Base-by-base conservation (phyloP, 2,113 vertebrate genomes). In the Mesocricetus auratus region DNA sequence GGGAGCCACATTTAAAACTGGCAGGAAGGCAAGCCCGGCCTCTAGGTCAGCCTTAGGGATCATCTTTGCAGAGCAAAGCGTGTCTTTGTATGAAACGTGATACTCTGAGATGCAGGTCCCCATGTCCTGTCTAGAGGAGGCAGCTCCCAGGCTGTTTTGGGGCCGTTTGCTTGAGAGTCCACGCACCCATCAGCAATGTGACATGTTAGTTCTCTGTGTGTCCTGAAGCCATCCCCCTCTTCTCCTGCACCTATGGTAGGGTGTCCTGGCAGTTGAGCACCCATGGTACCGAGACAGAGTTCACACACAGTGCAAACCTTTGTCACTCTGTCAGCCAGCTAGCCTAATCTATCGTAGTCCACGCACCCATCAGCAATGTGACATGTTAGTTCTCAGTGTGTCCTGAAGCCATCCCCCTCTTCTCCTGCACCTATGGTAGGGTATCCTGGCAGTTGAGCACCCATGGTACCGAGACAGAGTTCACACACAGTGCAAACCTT, bases 161-260 rank as follows among this genome's bases (percentile, higher is more conserved):
- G 0, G n/a, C 26, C 17, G 50, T 6, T 87, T 64, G 26, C n/a
- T 56, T 12, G 58, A 53, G 74, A 74, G 81, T 4, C 7, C n/a
- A 15, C 0, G 36, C 39, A 24, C 68, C 1, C 0, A 13, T 0
- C 1, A 47, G 11, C 29, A 33, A 12, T 2, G 4, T 29, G 33
- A 5, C 47, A 1, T 16, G 24, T 71, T 39, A 58, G 17, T 50
- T 74, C 58, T 94, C 56, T 6, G 64, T 26, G 42, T 15, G 7
- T 39, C 22, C 56, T 53, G 47, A 58, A 31, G 50, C 5, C 24
- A 12, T 58, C 47, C 36, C 53, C 62, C 5, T 31, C 53, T 64
- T 21, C 29, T 42, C n/a, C n/a, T n/a, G n/a, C 50, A 39, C 68
- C 26, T 24, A 22, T 16, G 19, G 26, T 69, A 8, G 17, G 50